Evolutionary conservation across 2,797 vertebrate genomes (phyloP).

Genomic region (Mycteria americana): DNA sequence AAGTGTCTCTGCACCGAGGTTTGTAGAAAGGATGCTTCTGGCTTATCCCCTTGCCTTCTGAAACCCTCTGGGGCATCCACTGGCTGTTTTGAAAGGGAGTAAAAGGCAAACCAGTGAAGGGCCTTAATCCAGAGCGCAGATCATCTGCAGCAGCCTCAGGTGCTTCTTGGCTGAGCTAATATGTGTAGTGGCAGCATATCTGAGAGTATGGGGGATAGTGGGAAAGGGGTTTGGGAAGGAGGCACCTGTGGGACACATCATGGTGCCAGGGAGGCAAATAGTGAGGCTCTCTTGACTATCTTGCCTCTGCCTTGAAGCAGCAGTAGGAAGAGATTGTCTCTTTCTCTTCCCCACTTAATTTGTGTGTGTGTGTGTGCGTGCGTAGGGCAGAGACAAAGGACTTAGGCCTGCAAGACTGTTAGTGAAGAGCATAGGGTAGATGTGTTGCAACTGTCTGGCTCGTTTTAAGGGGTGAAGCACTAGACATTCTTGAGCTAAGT

Average conservation of each 20-base stretch:
- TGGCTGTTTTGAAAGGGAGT: background rate
- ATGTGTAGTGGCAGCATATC: background rate
- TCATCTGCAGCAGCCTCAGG: background rate
- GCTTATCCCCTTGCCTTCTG: background rate
- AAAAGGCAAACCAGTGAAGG: background rate
- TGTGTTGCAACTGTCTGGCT: slow-evolving; percentile 38
- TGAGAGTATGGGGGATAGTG: background rate
- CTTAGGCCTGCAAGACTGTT: background rate
- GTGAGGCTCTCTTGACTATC: background rate
- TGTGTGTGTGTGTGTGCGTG: background rate
- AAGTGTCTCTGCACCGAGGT: background rate
- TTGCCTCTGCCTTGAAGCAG: background rate
- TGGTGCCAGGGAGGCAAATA: background rate
- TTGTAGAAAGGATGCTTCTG: background rate
- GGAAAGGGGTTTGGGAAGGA: background rate
- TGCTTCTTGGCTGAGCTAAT: background rate
- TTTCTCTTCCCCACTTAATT: background rate
- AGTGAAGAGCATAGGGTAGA: slow-evolving; percentile 3
- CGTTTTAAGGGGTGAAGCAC: background rate
- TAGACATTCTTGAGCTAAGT: background rate
- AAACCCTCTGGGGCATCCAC: background rate
- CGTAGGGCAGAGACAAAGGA: background rate
- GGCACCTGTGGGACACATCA: background rate
- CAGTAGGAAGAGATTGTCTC: background rate
- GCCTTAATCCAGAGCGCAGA: background rate